phyloP scores from a whole-genome alignment of 2,113 vertebrate species.

The Pipra filicauda region DNA sequence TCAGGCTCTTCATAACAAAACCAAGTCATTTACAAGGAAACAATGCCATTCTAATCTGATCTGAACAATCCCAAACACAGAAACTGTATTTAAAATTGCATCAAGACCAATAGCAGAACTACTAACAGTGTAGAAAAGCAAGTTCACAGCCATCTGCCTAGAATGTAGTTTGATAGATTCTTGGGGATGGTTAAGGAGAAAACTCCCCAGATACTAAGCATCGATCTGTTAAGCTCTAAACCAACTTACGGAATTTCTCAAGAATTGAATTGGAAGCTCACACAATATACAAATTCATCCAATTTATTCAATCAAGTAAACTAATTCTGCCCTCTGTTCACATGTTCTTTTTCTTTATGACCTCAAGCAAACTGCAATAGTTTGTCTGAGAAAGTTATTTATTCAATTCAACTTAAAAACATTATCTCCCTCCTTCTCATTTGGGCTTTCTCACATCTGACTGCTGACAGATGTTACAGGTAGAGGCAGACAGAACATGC shows the following conservation, averaged over 20 bases:
- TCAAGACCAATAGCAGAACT: background rate
- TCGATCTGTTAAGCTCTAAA: background rate
- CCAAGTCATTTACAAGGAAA: background rate
- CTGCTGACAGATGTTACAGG: conserved; percentile 55
- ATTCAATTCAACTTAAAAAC: background rate
- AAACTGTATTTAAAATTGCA: background rate
- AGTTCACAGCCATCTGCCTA: background rate
- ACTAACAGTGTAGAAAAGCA: background rate
- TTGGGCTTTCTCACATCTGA: conserved; percentile 38
- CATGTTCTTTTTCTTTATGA: background rate
- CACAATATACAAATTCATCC: background rate
- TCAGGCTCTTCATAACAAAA: background rate
- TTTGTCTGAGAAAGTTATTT: background rate
- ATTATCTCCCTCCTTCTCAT: background rate
- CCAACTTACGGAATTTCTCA: background rate
- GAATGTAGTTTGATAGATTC: background rate
- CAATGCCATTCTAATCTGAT: background rate
- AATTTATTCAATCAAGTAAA: background rate
- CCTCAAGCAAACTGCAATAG: background rate
- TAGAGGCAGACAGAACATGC: conserved; percentile 13
- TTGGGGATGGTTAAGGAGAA: background rate
- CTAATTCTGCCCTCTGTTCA: background rate
- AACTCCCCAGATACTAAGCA: background rate
- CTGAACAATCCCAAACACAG: background rate
- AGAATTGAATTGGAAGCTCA: background rate